Percentiles rank a stretch among this genome's conserved stretches.
Evolutionary conservation across 2,113 vertebrate species (phyloP).

Genomic region (Sceloporus tristichus): DNA sequence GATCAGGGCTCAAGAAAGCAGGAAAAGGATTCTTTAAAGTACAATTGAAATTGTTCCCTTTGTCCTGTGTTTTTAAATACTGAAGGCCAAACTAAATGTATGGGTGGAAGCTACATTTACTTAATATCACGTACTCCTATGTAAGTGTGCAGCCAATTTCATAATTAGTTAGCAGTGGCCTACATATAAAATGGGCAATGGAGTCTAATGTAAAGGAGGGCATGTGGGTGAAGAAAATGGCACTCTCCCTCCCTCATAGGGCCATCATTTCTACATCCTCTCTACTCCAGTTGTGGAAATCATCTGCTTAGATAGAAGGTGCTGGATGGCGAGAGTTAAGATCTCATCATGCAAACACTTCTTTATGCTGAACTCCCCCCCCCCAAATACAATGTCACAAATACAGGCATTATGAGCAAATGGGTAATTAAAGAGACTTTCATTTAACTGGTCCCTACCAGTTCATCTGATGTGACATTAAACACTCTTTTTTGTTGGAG

Average conservation of each 20-base stretch:
- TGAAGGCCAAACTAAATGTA: background rate
- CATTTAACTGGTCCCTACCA: too few species aligned
- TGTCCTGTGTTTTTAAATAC: background rate
- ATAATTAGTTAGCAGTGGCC: too few species aligned
- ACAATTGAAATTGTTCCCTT: background rate
- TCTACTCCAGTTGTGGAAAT: too few species aligned
- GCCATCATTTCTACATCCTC: background rate
- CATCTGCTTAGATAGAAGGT: background rate
- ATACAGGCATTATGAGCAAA: background rate
- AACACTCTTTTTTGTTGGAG: background rate
- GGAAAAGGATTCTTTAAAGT: background rate
- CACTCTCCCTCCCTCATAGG: background rate
- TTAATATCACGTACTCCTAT: background rate
- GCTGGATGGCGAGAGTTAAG: background rate
- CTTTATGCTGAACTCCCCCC: background rate
- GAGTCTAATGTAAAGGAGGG: too few species aligned
- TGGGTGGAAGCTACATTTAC: background rate
- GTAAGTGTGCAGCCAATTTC: too few species aligned
- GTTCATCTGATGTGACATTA: background rate
- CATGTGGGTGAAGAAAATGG: background rate
- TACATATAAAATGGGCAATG: too few species aligned
- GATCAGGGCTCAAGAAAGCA: background rate
- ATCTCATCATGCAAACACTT: background rate
- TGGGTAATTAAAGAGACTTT: background rate
- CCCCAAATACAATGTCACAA: background rate